Evolutionary conservation across 2,797 vertebrate genomes (phyloP), one percentile per base, ranked within the genome.

Genomic region (Acanthis flammea): DNA sequence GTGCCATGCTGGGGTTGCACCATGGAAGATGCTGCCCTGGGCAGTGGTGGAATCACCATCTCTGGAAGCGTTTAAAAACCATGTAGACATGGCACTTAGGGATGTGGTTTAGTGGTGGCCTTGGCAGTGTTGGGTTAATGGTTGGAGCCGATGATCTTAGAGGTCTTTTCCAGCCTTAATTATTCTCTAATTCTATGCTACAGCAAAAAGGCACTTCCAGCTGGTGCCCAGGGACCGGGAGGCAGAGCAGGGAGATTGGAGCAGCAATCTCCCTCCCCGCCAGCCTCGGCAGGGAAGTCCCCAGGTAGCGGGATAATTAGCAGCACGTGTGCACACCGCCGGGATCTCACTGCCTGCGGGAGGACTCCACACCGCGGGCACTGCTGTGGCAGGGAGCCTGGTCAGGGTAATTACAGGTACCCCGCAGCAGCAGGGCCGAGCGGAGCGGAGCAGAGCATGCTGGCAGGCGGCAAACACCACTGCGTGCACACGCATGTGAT

Each of bases 141-240:
- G 37, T 22, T 75, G 50, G 71, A 63, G 37, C 5, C 6, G 2
- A 30, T n/a, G 35, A 82, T 55, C 50, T 57, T 37, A 82, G 57
- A 70, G 50, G 71, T 63, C 63, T 89, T 89, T 82, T 75, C 48
- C 57, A 89, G 87, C 37, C 33, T 76, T 89, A 89, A 83, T 89
- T 83, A 76, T 70, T 63, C 50, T 44, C 45, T 57, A 68, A 70
- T 63, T 82, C 44, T 63, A 27, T 15, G 18, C 57, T 48, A 63
- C 63, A 35, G 54, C 19, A 22, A 25, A 41, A 63, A 55, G 41
- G 14, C 9, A 6, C 39, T 86, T 41, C 31, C 41, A 47, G 67
- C 63, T 13, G 54, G 50, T 72, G 54, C 45, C 54, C 45, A 31
- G 72, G 44, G 65, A 50, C 35, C 21, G 10, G 58, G 47, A 61